Conservation (phyloP, 2,113 vertebrate genomes). For the Tylochromis polylepis region DNA sequence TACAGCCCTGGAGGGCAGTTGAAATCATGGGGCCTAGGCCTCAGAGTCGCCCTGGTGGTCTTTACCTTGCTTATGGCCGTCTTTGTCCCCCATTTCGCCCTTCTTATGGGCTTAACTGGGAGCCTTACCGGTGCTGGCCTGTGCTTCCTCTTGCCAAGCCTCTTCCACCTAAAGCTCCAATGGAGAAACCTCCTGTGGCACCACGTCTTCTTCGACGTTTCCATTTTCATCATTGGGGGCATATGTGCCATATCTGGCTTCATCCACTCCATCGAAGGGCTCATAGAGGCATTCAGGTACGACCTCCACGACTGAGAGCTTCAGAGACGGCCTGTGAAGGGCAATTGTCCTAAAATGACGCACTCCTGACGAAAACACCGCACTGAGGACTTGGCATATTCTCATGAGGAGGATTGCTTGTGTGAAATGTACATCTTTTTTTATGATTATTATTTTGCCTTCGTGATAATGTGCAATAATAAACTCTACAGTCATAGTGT, state of each 20-base stretch:
- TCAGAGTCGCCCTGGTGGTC: slow-evolving; percentile 86
- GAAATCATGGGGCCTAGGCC: slow-evolving; percentile 90
- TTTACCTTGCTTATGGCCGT: slow-evolving; percentile 96
- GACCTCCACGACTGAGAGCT: slow-evolving; percentile 80
- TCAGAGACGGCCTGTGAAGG: slow-evolving; percentile 1
- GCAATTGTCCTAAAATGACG: not conserved
- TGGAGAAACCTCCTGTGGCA: slow-evolving; percentile 97
- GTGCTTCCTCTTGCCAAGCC: slow-evolving; percentile 93
- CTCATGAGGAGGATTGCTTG: slow-evolving; percentile 45
- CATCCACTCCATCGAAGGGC: slow-evolving; percentile 93
- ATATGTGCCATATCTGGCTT: slow-evolving; percentile 95
- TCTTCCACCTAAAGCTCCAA: slow-evolving; percentile 94
- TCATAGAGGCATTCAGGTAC: slow-evolving; percentile 90
- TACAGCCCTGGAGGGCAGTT: slow-evolving; percentile 83
- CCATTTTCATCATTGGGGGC: slow-evolving; percentile 94
- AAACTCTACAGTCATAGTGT: slow-evolving; percentile 59
- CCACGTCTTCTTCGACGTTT: slow-evolving; percentile 95
- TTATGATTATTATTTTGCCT: slow-evolving; percentile 49
- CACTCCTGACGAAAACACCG: not conserved
- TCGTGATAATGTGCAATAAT: slow-evolving; percentile 73
- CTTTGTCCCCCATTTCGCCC: slow-evolving; percentile 94
- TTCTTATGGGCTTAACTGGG: slow-evolving; percentile 95
- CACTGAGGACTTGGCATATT: slow-evolving; percentile 4
- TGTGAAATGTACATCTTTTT: slow-evolving; percentile 67
- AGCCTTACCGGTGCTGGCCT: slow-evolving; percentile 94